These are phyloP conservation scores for Oedothorax gibbosus DNA, from an alignment of 1,140 invertebrate species.

Conservation along the genomic window DNA sequence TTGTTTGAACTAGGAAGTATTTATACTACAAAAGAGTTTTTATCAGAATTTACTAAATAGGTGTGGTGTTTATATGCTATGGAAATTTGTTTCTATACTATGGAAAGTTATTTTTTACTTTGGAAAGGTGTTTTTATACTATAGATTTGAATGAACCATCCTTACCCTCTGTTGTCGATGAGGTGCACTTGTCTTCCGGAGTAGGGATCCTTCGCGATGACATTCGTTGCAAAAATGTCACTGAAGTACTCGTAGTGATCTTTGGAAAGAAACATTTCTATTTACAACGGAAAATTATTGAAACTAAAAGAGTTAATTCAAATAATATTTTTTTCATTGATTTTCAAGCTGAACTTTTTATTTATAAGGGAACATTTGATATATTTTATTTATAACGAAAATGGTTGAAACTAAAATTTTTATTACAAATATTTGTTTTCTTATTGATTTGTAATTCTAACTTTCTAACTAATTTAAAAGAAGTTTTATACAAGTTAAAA, in stretches of 20 bases:
- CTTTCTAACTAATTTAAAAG: too few species aligned
- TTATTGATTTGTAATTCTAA: too few species aligned
- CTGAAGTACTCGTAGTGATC: conserved; percentile 65
- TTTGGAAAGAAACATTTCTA: conserved; percentile 29
- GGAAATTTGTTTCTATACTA: background rate
- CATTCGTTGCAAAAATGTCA: conserved; percentile 93
- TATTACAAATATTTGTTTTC: too few species aligned
- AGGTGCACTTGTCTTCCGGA: conserved; percentile 88
- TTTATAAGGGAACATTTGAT: background rate
- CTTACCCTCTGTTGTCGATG: conserved; percentile 87
- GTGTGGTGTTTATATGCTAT: background rate
- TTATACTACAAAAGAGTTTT: too few species aligned
- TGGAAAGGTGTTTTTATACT: too few species aligned
- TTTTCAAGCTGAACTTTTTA: background rate
- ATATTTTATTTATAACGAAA: background rate
- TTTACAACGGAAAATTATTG: background rate
- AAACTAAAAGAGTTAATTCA: background rate
- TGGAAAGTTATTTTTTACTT: background rate
- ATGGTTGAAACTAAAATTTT: too few species aligned
- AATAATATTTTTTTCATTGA: background rate
- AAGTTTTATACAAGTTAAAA: too few species aligned
- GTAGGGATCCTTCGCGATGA: conserved; percentile 92
- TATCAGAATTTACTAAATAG: too few species aligned
- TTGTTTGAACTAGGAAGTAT: too few species aligned
- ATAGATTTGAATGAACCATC: background rate